phyloP scores from a whole-genome alignment of 2,113 vertebrate species.

The Hypomesus transpacificus region DNA sequence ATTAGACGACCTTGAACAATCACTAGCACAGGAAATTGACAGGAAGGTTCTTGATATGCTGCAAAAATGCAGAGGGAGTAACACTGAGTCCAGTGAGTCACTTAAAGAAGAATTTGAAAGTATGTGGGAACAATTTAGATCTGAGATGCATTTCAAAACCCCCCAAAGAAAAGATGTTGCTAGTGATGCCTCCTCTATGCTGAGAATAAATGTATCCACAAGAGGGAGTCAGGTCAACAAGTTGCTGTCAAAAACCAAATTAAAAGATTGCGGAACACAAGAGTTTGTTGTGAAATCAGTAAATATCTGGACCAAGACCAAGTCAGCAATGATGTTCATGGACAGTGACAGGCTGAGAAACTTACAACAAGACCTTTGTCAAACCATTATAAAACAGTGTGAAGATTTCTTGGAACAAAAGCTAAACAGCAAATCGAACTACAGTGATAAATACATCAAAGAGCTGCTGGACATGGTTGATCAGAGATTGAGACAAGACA shows the following conservation, averaged over 20 bases:
- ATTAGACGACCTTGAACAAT: constrained; percentile 21
- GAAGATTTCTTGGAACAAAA: constrained; percentile 7
- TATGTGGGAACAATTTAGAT: constrained; percentile 33
- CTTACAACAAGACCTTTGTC: not conserved
- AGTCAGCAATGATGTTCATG: not conserved
- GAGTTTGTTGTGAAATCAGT: constrained; percentile 3
- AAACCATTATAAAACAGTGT: constrained; percentile 6
- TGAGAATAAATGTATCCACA: constrained; percentile 10
- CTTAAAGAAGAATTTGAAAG: constrained; percentile 28
- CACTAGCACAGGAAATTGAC: constrained; percentile 26
- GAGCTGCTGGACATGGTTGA: constrained; percentile 30
- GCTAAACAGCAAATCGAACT: constrained; percentile 18
- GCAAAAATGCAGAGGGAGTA: constrained; percentile 15
- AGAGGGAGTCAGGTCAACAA: constrained; percentile 13
- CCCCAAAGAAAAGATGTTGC: constrained; percentile 12
- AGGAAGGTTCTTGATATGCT: constrained; percentile 22
- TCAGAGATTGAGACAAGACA: not conserved
- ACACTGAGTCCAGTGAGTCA: not conserved
- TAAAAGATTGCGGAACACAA: constrained; percentile 6
- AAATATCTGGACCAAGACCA: not conserved
- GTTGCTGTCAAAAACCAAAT: not conserved
- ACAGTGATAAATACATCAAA: constrained; percentile 22
- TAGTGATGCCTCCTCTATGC: not conserved
- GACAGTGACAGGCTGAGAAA: not conserved
- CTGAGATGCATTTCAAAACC: constrained; percentile 1